Evolutionary conservation across 1,140 invertebrate species (phyloP), one percentile per base, ranked within the genome.

Genomic region (Drosophila ananassae): DNA sequence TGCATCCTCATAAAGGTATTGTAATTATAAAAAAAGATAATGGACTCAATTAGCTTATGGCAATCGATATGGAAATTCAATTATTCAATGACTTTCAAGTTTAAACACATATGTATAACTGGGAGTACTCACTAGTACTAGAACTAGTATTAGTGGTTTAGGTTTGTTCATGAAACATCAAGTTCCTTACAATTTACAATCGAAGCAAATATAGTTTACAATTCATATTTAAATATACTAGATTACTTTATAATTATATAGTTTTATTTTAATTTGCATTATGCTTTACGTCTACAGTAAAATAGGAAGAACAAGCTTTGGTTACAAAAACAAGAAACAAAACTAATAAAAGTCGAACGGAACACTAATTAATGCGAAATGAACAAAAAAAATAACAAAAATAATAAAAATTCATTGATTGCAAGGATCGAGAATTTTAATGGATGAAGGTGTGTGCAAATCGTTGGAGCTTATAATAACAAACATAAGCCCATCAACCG

Each of bases 291-390:
- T 71, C 63, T 89, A 80, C 66, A 57, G 39, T 78, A 80, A 78
- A 90, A 84, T 89, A 89, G 83, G 84, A 89, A 89, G 76, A 83
- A 83, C 79, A 89, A 89, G 83, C 83, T 89, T 89, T 89, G 83
- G 83, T 89, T 89, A 79, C 72, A 72, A 81, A 63, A 76, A 67
- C 62, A 72, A 61, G 58, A 73, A 64, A 64, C 46, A 54, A 59
- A 64, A 37, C 22, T 21, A 55, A n/a, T 44, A 34, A 51, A 34
- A 34, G 30, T 50, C 44, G 17, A 41, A 34, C 32, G 24, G 7
- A 51, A 50, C 9, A 47, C 30, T 64, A 46, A 60, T 24, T 39
- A 24, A 37, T 71, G 69, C 6, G 32, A 30, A 5, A 17, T 41
- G 52, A 3, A 21, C n/a, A 34, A 22, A 30, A 54, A 46, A 51